Evolutionary conservation across 2,888 invertebrate genomes (phyloP).

Genomic region (Drosophila aldrichi): DNA sequence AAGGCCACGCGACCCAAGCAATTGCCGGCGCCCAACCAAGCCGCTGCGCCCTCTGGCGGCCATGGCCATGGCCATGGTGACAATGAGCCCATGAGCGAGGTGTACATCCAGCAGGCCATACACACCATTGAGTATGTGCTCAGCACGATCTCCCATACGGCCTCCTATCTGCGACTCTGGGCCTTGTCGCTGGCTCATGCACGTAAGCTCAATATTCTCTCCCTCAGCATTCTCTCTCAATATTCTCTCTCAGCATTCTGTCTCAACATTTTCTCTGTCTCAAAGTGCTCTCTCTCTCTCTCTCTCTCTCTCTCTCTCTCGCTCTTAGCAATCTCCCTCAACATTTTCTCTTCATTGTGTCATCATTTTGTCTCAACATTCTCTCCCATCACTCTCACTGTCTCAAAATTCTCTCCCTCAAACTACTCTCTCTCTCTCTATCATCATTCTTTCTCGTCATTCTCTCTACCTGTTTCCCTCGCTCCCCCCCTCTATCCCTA

Average conservation of each 20-base stretch:
- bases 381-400: no score
- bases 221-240: not conserved
- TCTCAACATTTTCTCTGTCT: no score
- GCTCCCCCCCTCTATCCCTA: not conserved
- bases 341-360: not conserved
- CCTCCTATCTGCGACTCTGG: constrained; percentile 98
- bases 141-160: constrained; percentile 98
- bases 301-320: not conserved
- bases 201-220: constrained; percentile 87
- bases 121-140: constrained; percentile 98
- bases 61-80: constrained; percentile 80
- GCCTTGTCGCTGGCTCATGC: constrained; percentile 98
- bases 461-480: no score
- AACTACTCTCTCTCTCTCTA: not conserved
- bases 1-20: constrained; percentile 83
- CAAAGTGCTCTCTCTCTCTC: not conserved
- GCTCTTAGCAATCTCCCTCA: no score
- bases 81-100: constrained; percentile 91
- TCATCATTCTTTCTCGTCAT: no score
- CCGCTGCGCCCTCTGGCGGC: constrained; percentile 16
- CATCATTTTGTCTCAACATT: not conserved
- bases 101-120: constrained; percentile 96
- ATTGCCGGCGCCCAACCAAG: constrained; percentile 11
- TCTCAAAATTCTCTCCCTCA: no score
- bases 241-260: not conserved